Evolutionary conservation across 2,797 vertebrate species (phyloP).

Genomic region (Myiotriccus ornatus): DNA sequence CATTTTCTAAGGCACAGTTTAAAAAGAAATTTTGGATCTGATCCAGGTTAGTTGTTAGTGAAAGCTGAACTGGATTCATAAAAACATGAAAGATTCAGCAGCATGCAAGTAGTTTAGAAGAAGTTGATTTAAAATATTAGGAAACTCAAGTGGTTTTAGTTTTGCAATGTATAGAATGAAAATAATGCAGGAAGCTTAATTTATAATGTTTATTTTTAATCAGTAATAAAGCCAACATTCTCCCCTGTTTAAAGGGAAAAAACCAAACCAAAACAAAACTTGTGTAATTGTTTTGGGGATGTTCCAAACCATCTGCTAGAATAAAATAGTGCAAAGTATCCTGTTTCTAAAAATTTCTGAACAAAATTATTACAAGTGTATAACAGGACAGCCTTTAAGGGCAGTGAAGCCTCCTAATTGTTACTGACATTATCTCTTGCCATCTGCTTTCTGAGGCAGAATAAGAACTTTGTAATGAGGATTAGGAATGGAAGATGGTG

Average conservation of each 20-base stretch:
- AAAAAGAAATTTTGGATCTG: neutral
- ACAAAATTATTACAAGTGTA: neutral
- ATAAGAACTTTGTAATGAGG: constrained; percentile 80
- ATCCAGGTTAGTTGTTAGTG: constrained; percentile 12
- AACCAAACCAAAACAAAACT: neutral
- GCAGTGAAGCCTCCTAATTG: constrained; percentile 80
- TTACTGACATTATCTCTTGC: constrained; percentile 87
- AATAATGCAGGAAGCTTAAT: neutral
- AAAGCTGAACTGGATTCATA: neutral
- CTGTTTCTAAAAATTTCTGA: neutral
- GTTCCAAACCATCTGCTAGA: neutral
- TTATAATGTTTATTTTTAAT: neutral
- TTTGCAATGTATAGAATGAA: neutral
- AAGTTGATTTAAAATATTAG: constrained; percentile 10
- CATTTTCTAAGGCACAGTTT: neutral
- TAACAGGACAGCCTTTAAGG: neutral
- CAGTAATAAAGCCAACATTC: neutral
- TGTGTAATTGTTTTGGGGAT: neutral
- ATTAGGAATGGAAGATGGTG: constrained; percentile 46
- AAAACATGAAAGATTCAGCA: constrained; percentile 5
- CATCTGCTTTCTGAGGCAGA: constrained; percentile 85
- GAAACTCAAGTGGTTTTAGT: neutral
- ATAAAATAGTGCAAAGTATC: neutral
- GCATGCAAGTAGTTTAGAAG: neutral
- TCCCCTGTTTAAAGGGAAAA: neutral